Evolutionary conservation across 2,113 vertebrate species (phyloP).

Genomic region (Misgurnus mizolepis): DNA sequence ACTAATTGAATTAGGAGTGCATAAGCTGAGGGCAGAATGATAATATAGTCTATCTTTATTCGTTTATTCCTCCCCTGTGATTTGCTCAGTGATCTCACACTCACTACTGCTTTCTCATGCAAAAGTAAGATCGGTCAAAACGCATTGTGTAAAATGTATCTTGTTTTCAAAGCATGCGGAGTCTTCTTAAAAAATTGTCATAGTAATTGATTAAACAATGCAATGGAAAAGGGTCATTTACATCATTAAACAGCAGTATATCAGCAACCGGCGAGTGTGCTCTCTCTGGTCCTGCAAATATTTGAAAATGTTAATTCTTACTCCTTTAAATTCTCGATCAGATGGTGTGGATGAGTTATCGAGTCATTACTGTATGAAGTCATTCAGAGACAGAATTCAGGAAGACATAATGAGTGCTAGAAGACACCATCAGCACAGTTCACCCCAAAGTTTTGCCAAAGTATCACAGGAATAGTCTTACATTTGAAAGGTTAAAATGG

Average conservation of each 20-base stretch:
- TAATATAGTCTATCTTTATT: neutral
- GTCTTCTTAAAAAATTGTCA: constrained; percentile 36
- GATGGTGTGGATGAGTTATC: constrained; percentile 20
- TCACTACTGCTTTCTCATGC: neutral
- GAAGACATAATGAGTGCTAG: constrained; percentile 16
- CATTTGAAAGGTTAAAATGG: too few species aligned
- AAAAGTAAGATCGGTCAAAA: neutral
- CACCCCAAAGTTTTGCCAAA: neutral
- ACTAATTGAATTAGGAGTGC: constrained; percentile 43
- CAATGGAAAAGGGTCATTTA: constrained; percentile 41
- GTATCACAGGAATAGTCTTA: constrained; percentile 5
- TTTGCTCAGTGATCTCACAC: neutral
- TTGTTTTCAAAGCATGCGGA: constrained; percentile 26
- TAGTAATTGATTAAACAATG: constrained; percentile 42
- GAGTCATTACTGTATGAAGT: constrained; percentile 42
- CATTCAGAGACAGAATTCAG: constrained; percentile 26
- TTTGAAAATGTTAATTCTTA: constrained; percentile 41
- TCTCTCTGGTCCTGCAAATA: constrained; percentile 36
- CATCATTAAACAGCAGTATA: constrained; percentile 42
- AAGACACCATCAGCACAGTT: constrained; percentile 4
- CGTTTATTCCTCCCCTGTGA: too few species aligned
- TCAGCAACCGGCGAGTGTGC: constrained; percentile 10
- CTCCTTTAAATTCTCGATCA: constrained; percentile 15
- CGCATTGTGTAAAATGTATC: neutral
- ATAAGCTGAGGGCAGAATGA: constrained; percentile 15